Evolutionary conservation across 1,140 invertebrate genomes (phyloP), one percentile per base, ranked within the genome.

Genomic region (Prorops nasuta): DNA sequence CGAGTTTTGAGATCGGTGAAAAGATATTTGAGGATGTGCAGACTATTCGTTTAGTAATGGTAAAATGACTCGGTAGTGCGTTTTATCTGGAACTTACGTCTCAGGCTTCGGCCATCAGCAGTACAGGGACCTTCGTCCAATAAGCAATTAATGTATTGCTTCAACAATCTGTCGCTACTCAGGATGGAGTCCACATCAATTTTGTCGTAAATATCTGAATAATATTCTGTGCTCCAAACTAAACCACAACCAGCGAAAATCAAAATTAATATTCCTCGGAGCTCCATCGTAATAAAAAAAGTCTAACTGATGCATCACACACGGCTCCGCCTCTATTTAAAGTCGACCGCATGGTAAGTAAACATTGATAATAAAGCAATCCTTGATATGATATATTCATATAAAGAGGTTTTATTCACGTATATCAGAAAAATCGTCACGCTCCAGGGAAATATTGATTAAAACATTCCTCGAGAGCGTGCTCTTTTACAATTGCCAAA

Each of bases 61-160:
- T n/a, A n/a, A n/a, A n/a, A n/a, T n/a, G n/a, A n/a, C n/a, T n/a
- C n/a, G n/a, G n/a, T n/a, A n/a, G n/a, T n/a, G n/a, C n/a, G n/a
- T n/a, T n/a, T n/a, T n/a, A n/a, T n/a, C n/a, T n/a, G n/a, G n/a
- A n/a, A 66, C 64, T 75, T 54, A 77, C 74, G 63, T 61, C 61
- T 74, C 8, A 77, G 48, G 46, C 60, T 62, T 34, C 61, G 58
- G 32, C 64, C 74, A 51, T 76, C 71, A 1, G 55, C 60, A 1
- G 71, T 68, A 22, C 75, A 76, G 1, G 58, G 38, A 4, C 71
- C 73, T 42, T 70, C 56, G 6, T 74, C 73, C 16, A 77, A 51
- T 12, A 76, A 17, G 36, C 75, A 77, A 34, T 68, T 60, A 19
- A 69, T 10, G 21, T 55, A 55, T 24, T 51, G 53, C 9, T 38